Base-by-base conservation (phyloP, 2,797 vertebrate species). In the Artibeus lituratus region DNA sequence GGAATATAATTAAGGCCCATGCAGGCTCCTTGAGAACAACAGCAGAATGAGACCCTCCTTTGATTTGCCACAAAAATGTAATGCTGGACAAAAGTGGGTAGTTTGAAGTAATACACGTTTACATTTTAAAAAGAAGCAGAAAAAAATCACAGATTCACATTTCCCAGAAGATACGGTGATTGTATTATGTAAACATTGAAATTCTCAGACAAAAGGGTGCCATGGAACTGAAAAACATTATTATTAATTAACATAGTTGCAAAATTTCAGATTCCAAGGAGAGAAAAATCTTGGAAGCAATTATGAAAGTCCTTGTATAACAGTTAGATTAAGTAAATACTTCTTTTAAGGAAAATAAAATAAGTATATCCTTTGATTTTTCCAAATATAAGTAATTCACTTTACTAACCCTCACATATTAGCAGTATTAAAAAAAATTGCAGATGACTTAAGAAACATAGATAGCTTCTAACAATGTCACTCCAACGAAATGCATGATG, bases 171-270 rank as follows among this genome's bases (percentile, higher is more conserved):
- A 53, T 37, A 92, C 47, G 72, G 78, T 51, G 35, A 81, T 69
- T 26, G 22, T 55, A 39, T 24, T 80, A 92, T 90, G 44, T 83
- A 93, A 97, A 97, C 88, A 91, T 3, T 69, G 86, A 94, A 62
- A 94, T 89, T 97, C 81, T 94, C 92, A 95, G 91, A 95, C 94
- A 93, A 77, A 96, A 81, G 32, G 42, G 91, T 91, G 65, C 35
- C 53, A 26, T 14, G 10, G n/a, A 80, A 94, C 35, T 69, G 42
- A 3, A 67, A 89, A 96, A 88, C 77, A 89, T 51, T 82, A 32
- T 72, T 91, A 93, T 87, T 94, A 93, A 91, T 92, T 78, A 94
- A n/a, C 53, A 77, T 47, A 73, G 51, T 44, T 94, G 21, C 57
- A 89, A 96, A 82, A 77, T 49, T 42, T 82, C 9, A 81, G 7